Evolutionary conservation across 2,888 invertebrate species (phyloP), one percentile per base, ranked within the genome.

Genomic region (Philereme transversata): DNA sequence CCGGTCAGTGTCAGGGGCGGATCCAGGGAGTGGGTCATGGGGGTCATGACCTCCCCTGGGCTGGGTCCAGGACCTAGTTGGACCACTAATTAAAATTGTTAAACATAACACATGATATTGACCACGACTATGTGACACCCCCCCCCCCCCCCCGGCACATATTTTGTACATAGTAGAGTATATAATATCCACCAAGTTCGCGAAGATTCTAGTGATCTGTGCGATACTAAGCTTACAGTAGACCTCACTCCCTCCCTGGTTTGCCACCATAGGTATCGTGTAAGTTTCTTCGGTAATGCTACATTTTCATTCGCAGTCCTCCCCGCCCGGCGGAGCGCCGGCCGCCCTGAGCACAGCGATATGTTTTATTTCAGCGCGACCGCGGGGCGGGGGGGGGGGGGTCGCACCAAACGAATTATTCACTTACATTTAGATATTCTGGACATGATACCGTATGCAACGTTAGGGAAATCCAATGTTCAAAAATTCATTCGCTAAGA

Each of bases 291-390:
- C 55, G 36, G 56, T 65, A 57, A 64, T 62, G 64, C 53, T 51
- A 63, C 61, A 57, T 57, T 64, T 65, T 52, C 62, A 67, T 65
- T 65, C 51, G 59, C 46, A 47, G 51, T 51, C 55, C 51, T 54
- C 36, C 55, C 33, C 51, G 45, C 5, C 8, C 3, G 11, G 7
- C 36, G 48, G n/a, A 40, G 51, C 36, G 48, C 8, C 46, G 51
- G 51, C 56, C 35, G 47, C 49, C 46, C 46, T 10, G 41, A 35
- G 34, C 49, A 43, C 46, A 36, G 41, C 41, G 34, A 40, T 34
- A 57, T 54, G 45, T 46, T 60, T 45, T 46, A 60, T 51, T 57
- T 51, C 40, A 46, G 22, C 50, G 33, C 6, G 22, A 11, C 40
- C 22, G 22, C 22, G 22, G 22, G 22, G 22, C n/a, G 22, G 34